A percentile compares a stretch with the other conserved stretches of the same genome.
These are phyloP conservation scores for Brachypterus glaber DNA, from an alignment of 2,888 invertebrate species.

Conservation along the genomic window DNA sequence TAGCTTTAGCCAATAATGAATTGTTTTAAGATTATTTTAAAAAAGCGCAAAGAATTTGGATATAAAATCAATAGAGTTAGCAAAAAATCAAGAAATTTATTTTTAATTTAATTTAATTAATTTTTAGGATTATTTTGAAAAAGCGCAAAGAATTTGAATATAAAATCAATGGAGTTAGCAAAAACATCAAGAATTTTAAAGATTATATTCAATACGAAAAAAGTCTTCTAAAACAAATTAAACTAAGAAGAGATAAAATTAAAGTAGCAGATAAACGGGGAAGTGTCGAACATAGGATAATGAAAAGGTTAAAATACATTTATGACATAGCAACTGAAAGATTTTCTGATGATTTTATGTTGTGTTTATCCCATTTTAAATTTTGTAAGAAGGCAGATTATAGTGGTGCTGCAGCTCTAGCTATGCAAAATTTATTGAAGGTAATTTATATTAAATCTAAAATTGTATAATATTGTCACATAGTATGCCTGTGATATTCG, in stretches of 20 bases:
- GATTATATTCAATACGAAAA: constrained; percentile 64
- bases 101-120: no score
- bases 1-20: constrained; percentile 1
- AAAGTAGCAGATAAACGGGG: constrained; percentile 52
- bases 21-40: constrained; percentile 52
- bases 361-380: constrained; percentile 71
- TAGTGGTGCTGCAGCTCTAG: constrained; percentile 45
- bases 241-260: constrained; percentile 49
- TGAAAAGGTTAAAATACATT: constrained; percentile 60
- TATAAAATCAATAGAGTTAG: constrained; percentile 59
- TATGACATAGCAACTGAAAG: constrained; percentile 60
- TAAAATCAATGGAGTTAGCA: constrained; percentile 57
- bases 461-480: constrained; percentile 7
- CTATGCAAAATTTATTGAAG: constrained; percentile 54
- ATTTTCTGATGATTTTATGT: constrained; percentile 61
- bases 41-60: constrained; percentile 61
- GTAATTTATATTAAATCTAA: constrained; percentile 37
- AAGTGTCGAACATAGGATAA: constrained; percentile 59
- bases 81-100: constrained; percentile 63
- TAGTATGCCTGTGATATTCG: constrained; percentile 6
- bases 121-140: constrained; percentile 54
- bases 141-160: constrained; percentile 64
- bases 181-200: constrained; percentile 60
- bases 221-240: constrained; percentile 55
- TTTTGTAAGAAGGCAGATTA: constrained; percentile 62